Conservation (phyloP, 1,140 invertebrate genomes). For the Geopemphigus sp. region DNA sequence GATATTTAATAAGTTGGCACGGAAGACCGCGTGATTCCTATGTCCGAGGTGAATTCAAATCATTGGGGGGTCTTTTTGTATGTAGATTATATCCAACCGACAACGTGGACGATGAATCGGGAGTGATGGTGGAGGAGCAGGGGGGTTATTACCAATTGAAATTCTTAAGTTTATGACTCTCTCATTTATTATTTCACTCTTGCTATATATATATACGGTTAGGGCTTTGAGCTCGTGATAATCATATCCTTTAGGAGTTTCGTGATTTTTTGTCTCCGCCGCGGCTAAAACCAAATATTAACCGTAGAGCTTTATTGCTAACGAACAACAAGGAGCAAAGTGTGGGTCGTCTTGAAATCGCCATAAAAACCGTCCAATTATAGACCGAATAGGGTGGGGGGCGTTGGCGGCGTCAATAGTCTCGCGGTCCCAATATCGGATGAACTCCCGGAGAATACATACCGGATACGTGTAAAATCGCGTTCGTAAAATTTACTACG, state of each 20-base stretch:
- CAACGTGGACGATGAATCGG: neutral
- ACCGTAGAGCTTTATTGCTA: constrained; percentile 32
- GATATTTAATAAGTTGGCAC: neutral
- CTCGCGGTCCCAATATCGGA: no score
- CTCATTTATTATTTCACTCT: no score
- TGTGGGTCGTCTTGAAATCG: constrained; percentile 16
- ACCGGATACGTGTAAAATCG: no score
- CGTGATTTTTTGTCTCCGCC: neutral
- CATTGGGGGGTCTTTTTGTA: neutral
- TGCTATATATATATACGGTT: neutral
- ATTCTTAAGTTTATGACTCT: constrained; percentile 37
- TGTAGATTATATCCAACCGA: neutral
- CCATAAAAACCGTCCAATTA: constrained; percentile 29
- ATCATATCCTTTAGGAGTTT: constrained; percentile 7
- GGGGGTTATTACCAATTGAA: neutral
- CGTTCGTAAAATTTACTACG: neutral
- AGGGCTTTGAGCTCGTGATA: neutral
- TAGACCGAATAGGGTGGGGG: neutral
- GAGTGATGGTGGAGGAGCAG: neutral
- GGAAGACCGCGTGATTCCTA: neutral
- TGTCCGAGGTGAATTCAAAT: neutral
- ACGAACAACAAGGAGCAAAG: neutral
- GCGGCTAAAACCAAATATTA: neutral
- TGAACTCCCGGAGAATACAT: no score
- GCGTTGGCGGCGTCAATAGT: no score